Base-by-base conservation (phyloP, 2,888 invertebrate genomes). In the Lycocerus yunnanus region DNA sequence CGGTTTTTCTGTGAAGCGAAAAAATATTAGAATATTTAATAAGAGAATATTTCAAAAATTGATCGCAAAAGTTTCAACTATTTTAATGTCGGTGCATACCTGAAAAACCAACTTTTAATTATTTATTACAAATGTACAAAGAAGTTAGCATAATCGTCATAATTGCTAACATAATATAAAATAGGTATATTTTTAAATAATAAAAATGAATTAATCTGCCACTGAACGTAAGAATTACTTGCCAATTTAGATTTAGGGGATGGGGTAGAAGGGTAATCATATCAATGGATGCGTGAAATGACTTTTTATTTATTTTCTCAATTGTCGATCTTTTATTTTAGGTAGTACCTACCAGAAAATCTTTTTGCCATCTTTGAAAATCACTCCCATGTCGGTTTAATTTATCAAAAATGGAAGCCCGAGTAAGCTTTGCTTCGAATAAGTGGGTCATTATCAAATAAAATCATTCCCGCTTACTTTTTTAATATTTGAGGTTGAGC, bases 401-500 rank as follows among this genome's bases (percentile, higher is more conserved):
- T 27, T 27, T 13, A 27, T 27, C 27, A 13, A 27, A 27, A 43
- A 43, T 43, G 43, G 43, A n/a, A 43, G 13, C n/a, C 6, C 0
- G 5, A 10, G 43, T 5, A n/a, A 43, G 61, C 24, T 69, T 60
- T 21, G 20, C 43, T 67, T 58, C 16, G 58, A 43, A 27, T 67
- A 27, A 27, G 13, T 43, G 27, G 24, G 67, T 15, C 18, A n/a
- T 66, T 58, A 63, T 66, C 21, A 66, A 24, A 58, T 58, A 18
- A 24, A 61, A 20, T 60, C 16, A n/a, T 11, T 61, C 10, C 24
- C 61, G 9, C 16, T 60, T 69, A 59, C 24, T 27, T 15, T 66
- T 27, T 66, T 24, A 61, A n/a, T 43, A 67, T 59, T 71, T 70
- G 21, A 61, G 58, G 59, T 68, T 60, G 20, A 63, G 43, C 61